These are phyloP conservation scores for Drosophila eugracilis DNA, from an alignment of 1,140 invertebrate genomes.

Conservation along the genomic window DNA sequence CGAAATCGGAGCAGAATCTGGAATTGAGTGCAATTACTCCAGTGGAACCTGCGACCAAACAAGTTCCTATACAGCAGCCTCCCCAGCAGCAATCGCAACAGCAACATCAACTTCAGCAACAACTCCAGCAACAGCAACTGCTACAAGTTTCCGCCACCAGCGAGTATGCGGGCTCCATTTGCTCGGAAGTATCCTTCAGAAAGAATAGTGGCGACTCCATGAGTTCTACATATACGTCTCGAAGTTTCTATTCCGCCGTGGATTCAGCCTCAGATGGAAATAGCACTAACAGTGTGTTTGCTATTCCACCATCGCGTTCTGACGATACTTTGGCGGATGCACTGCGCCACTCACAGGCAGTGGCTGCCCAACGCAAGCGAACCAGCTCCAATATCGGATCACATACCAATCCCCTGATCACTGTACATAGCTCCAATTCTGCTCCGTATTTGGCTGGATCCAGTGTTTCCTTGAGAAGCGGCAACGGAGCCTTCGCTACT, in stretches of 20 bases:
- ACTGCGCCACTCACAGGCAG: slow-evolving; percentile 67
- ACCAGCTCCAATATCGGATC: slow-evolving; percentile 85
- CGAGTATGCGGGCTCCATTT: slow-evolving; percentile 62
- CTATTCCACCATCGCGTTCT: slow-evolving; percentile 90
- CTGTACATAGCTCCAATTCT: slow-evolving; percentile 76
- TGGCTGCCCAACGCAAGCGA: slow-evolving; percentile 76
- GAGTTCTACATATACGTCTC: slow-evolving; percentile 68
- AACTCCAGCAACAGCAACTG: slow-evolving; percentile 84
- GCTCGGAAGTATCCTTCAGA: slow-evolving; percentile 86
- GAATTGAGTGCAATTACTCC: slow-evolving; percentile 85
- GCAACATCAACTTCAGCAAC: slow-evolving; percentile 25
- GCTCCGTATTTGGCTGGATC: slow-evolving; percentile 78
- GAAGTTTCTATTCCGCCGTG: slow-evolving; percentile 76
- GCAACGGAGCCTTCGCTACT: slow-evolving; percentile 83
- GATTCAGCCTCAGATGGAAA: slow-evolving; percentile 60
- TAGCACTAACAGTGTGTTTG: slow-evolving; percentile 76
- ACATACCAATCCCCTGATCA: slow-evolving; percentile 62
- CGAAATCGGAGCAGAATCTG: slow-evolving; percentile 93
- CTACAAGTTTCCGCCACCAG: slow-evolving; percentile 85
- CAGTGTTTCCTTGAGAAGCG: slow-evolving; percentile 65
- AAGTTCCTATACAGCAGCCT: slow-evolving; percentile 11
- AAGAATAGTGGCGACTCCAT: slow-evolving; percentile 88
- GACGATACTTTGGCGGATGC: slow-evolving; percentile 90
- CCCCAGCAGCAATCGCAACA: slow-evolving; percentile 39
- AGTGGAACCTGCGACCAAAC: slow-evolving; percentile 14